These are phyloP conservation scores for Brachypalpus laphriformis DNA, from an alignment of 2,888 invertebrate genomes.

Conservation along the genomic window DNA sequence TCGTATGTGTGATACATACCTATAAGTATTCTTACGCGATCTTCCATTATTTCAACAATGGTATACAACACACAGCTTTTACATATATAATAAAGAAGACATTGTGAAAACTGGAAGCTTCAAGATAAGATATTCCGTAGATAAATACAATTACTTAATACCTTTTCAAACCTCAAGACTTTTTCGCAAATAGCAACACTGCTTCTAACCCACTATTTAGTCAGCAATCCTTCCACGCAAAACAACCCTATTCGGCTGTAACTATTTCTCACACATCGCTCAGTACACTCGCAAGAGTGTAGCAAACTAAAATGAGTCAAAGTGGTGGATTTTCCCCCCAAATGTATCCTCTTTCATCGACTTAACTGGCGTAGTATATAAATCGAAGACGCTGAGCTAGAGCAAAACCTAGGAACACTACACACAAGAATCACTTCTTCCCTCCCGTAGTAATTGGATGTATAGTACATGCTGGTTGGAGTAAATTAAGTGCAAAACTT, in stretches of 20 bases:
- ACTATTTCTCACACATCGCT: constrained; percentile 17
- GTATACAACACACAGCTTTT: too few relatives aligned
- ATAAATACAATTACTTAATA: background rate
- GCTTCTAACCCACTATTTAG: background rate
- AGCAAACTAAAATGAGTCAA: constrained; percentile 19
- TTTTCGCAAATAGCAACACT: constrained; percentile 34
- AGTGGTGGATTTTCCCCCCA: background rate
- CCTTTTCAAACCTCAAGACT: background rate
- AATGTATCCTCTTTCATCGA: constrained; percentile 28
- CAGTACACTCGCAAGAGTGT: background rate
- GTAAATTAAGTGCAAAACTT: constrained; percentile 36
- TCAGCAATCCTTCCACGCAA: background rate
- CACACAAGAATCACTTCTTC: constrained; percentile 24
- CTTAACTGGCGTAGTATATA: constrained; percentile 34
- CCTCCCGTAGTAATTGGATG: constrained; percentile 13
- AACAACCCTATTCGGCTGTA: constrained; percentile 7
- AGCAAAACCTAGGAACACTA: background rate
- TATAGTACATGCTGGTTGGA: background rate
- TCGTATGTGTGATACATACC: too few relatives aligned
- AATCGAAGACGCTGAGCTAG: constrained; percentile 25
- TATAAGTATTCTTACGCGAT: too few relatives aligned
- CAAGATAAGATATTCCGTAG: too few relatives aligned
- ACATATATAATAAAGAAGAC: too few relatives aligned
- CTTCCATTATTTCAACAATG: too few relatives aligned
- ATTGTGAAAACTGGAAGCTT: too few relatives aligned